Evolutionary conservation across 2,113 vertebrate species (phyloP).

Genomic region (Aplodontia rufa): DNA sequence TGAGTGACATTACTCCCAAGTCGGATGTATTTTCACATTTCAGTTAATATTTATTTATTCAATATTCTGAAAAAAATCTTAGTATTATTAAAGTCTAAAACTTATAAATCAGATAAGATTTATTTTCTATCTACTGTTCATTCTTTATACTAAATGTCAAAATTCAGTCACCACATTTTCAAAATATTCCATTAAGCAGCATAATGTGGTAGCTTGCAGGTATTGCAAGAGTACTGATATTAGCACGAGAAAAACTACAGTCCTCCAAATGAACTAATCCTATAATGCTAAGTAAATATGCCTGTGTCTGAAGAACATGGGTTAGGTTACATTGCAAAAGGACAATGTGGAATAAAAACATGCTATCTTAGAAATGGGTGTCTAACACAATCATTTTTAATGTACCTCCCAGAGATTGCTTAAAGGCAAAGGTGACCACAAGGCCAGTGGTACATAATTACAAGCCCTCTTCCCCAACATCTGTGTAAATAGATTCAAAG

Average conservation of each 20-base stretch:
- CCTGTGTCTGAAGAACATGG: constrained; percentile 74
- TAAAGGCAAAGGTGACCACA: constrained; percentile 86
- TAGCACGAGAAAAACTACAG: constrained; percentile 75
- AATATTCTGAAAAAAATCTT: constrained; percentile 67
- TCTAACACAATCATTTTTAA: constrained; percentile 86
- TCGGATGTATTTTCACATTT: constrained; percentile 6
- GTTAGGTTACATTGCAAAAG: constrained; percentile 85
- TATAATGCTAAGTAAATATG: constrained; percentile 85
- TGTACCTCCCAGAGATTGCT: constrained; percentile 88
- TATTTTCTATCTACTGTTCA: constrained; percentile 59
- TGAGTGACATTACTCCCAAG: constrained; percentile 39
- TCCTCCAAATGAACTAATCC: constrained; percentile 80
- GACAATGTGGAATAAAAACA: constrained; percentile 86
- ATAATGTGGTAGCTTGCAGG: background rate
- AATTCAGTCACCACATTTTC: constrained; percentile 64
- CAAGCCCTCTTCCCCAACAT: constrained; percentile 85
- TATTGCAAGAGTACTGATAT: constrained; percentile 61
- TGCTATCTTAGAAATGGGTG: constrained; percentile 81
- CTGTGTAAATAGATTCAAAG: constrained; percentile 88
- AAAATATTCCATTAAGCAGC: constrained; percentile 5
- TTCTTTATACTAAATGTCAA: constrained; percentile 63
- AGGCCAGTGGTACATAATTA: constrained; percentile 86
- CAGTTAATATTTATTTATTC: constrained; percentile 39
- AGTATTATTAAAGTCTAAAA: constrained; percentile 55
- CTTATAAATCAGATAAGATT: constrained; percentile 49